Base-by-base conservation (phyloP, 2,113 vertebrate genomes). In the Solea solea region DNA sequence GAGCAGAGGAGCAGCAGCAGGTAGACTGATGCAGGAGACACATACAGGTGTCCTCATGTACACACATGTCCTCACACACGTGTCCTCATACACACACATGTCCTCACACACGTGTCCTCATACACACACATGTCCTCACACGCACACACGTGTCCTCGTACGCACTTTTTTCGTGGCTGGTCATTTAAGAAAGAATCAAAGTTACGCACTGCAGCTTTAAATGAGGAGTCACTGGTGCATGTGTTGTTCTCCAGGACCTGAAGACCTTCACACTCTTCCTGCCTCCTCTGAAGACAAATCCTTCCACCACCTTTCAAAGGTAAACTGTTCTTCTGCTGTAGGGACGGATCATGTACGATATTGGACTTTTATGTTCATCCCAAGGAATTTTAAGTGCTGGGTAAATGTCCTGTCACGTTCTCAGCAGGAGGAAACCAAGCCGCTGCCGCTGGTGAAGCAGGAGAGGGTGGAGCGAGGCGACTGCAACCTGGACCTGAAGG, bases 401-500 rank as follows among this genome's bases (percentile, higher is more conserved):
- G 21, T 21, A 34, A 34, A 34, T 58, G 56, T 58, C 56, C n/a
- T n/a, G 40, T 58, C 8, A 11, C n/a, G 9, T 21, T 81, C 21
- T 11, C 73, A 65, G 50, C 60, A 88, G 76, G 79, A 80, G 13
- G 80, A 81, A 2, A 14, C n/a, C 4, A 55, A 48, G 8, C 13
- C 63, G 41, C 21, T 85, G 45, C 69, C 75, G 0, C 34, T 83
- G 44, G 86, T 90, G 9, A 91, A 91, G 71, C 82, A 89, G 74
- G 90, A 90, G 66, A 58, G 58, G 14, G 56, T 57, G 10, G 90
- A 91, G 42, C 46, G 52, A 58, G 73, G 84, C 0, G 80, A 87
- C 73, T 91, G 88, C 64, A 89, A 89, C 70, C 64, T 90, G 75
- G 87, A 91, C 67, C 79, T 91, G 1, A 91, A 91, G 69, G 88